Base-by-base conservation (phyloP, 2,888 invertebrate genomes). In the Rugalucina vietnamica region DNA sequence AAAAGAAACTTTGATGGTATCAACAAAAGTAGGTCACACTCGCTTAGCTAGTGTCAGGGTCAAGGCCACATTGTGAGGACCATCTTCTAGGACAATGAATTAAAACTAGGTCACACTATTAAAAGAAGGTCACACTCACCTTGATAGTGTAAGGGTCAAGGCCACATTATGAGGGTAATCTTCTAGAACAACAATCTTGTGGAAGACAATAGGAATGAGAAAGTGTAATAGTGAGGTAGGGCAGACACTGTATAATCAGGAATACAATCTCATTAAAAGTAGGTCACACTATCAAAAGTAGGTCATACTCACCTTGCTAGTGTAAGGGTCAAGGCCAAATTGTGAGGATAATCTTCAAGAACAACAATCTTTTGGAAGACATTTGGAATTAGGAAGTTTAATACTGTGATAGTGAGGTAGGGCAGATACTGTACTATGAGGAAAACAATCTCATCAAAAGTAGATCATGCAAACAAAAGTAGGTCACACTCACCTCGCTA, bases 1-100 rank as follows among this genome's bases (percentile, higher is more conserved):
- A n/a, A n/a, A n/a, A n/a, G n/a, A n/a, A n/a, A n/a, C n/a, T n/a
- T n/a, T n/a, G n/a, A n/a, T n/a, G n/a, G n/a, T n/a, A n/a, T n/a
- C n/a, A n/a, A n/a, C n/a, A n/a, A n/a, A n/a, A n/a, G n/a, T n/a
- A n/a, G n/a, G n/a, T n/a, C 32, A 24, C 70, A 32, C 81, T 76
- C 81, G 94, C 94, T 98, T 96, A 18, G 97, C 95, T 3, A 98
- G 93, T 0, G 97, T 97, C 3, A 98, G 95, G 79, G 97, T 96
- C 0, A 98, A 95, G 0, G 96, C 96, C 89, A 96, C 96, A 0
- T 96, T 95, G 0, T 97, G 97, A 80, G 96, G 96, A 94, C 98
- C 98, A 78, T 96, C 96, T 94, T 98, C 98, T 80, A 97, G 96
- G n/a, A n/a, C n/a, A n/a, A n/a, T n/a, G n/a, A n/a, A n/a, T n/a